Evolutionary conservation across 2,113 vertebrate genomes (phyloP).

Genomic region (Potamarius usumacintae): DNA sequence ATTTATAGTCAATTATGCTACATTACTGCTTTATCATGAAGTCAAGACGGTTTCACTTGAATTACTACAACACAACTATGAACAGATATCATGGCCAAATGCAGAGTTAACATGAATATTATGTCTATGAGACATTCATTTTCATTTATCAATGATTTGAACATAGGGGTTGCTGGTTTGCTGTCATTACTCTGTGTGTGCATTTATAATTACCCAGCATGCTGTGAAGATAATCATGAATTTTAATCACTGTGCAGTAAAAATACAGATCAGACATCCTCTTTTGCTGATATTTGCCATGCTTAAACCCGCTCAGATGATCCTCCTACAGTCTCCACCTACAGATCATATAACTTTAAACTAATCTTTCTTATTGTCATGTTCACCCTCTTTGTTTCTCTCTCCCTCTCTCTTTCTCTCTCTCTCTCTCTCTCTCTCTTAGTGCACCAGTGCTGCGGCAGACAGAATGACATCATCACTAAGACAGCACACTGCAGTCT

Average conservation of each 20-base stretch:
- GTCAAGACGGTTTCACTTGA: background rate
- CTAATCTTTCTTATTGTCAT: constrained; percentile 35
- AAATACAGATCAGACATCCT: background rate
- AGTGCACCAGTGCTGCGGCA: constrained; percentile 67
- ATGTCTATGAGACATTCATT: background rate
- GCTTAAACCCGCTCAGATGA: constrained; percentile 5
- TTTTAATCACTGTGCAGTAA: background rate
- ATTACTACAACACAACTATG: background rate
- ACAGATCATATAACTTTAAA: background rate
- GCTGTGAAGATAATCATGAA: background rate
- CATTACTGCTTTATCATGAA: background rate
- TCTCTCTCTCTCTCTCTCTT: background rate
- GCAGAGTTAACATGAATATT: background rate
- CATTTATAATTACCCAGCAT: background rate
- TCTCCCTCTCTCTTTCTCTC: constrained; percentile 34
- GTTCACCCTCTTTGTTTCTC: constrained; percentile 18
- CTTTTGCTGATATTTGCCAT: constrained; percentile 25
- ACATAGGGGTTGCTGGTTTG: background rate
- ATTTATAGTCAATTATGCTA: background rate
- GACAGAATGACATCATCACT: constrained; percentile 73
- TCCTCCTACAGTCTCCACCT: constrained; percentile 7
- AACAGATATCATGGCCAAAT: background rate
- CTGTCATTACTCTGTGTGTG: background rate
- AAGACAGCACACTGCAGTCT: constrained; percentile 66
- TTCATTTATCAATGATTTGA: background rate